Evolutionary conservation across 2,797 vertebrate species (phyloP).

Genomic region (Lycodopsis pacificus): DNA sequence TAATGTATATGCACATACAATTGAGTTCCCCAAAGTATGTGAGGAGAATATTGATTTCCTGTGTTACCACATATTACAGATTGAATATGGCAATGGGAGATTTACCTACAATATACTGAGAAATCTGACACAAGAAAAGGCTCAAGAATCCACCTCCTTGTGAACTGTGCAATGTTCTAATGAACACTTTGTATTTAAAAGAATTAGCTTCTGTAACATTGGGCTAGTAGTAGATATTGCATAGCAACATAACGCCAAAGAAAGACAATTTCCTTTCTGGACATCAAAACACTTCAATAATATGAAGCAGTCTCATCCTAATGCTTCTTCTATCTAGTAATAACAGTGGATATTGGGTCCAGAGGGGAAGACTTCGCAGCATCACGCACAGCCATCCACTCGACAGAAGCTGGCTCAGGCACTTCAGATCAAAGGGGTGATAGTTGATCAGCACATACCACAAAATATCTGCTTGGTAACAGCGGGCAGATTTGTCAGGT

Average conservation of each 20-base stretch:
- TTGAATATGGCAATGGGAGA: not conserved
- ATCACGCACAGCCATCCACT: constrained; percentile 67
- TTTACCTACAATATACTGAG: not conserved
- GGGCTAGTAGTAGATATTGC: constrained; percentile 21
- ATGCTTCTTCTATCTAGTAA: constrained; percentile 81
- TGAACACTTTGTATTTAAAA: constrained; percentile 19
- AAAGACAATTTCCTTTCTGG: constrained; percentile 77
- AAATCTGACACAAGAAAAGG: not conserved
- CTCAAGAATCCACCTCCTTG: not conserved
- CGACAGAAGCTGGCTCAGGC: constrained; percentile 58
- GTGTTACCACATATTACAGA: not conserved
- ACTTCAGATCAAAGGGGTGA: constrained; percentile 77
- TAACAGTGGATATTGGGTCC: constrained; percentile 76
- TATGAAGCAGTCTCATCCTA: constrained; percentile 70
- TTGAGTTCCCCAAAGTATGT: not conserved
- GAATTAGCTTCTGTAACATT: constrained; percentile 3
- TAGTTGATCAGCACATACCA: constrained; percentile 72
- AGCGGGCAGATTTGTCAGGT: constrained; percentile 68
- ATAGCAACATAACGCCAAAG: constrained; percentile 35
- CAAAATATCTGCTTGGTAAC: constrained; percentile 76
- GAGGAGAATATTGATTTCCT: constrained; percentile 4
- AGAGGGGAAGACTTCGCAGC: constrained; percentile 69
- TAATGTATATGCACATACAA: not conserved
- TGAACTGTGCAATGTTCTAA: constrained; percentile 4
- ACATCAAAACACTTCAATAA: constrained; percentile 73